These are phyloP conservation scores for Stenolophus ochropezus DNA, from an alignment of 2,888 invertebrate genomes.

Conservation along the genomic window DNA sequence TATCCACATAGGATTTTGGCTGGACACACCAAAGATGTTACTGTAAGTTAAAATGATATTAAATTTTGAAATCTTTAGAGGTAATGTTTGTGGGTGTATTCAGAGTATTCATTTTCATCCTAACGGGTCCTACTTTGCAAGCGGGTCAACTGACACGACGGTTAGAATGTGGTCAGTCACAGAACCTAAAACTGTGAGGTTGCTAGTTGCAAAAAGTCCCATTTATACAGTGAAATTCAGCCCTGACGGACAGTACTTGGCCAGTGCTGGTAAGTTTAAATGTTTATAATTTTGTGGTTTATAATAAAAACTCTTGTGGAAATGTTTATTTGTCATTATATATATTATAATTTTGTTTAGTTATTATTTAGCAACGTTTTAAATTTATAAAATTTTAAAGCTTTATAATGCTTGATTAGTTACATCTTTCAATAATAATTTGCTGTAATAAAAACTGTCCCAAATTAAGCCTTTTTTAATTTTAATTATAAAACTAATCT, in stretches of 20 bases:
- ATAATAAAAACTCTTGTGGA: too few relatives aligned
- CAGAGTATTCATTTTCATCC: conserved; percentile 94
- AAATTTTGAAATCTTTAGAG: not conserved
- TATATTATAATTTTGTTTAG: too few relatives aligned
- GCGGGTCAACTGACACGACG: conserved; percentile 92
- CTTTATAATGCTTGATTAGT: too few relatives aligned
- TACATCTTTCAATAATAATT: too few relatives aligned
- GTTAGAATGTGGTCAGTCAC: conserved; percentile 91
- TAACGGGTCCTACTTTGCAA: conserved; percentile 91
- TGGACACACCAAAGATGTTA: conserved; percentile 92
- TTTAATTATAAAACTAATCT: too few relatives aligned
- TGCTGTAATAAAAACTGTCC: too few relatives aligned
- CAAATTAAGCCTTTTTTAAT: too few relatives aligned
- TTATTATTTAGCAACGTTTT: too few relatives aligned
- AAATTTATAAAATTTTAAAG: too few relatives aligned
- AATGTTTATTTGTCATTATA: too few relatives aligned
- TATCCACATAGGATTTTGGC: conserved; percentile 89
- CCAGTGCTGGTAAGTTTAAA: conserved; percentile 84
- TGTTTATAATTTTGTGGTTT: too few relatives aligned
- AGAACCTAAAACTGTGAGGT: conserved; percentile 87
- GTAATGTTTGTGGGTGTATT: conserved; percentile 60
- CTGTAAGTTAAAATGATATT: conserved; percentile 76
- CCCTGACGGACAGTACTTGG: conserved; percentile 88
- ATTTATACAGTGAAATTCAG: conserved; percentile 88
- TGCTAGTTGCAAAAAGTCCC: conserved; percentile 85